These are phyloP conservation scores for Urophycis tenuis DNA, from an alignment of 2,797 vertebrate species.

Conservation along the genomic window DNA sequence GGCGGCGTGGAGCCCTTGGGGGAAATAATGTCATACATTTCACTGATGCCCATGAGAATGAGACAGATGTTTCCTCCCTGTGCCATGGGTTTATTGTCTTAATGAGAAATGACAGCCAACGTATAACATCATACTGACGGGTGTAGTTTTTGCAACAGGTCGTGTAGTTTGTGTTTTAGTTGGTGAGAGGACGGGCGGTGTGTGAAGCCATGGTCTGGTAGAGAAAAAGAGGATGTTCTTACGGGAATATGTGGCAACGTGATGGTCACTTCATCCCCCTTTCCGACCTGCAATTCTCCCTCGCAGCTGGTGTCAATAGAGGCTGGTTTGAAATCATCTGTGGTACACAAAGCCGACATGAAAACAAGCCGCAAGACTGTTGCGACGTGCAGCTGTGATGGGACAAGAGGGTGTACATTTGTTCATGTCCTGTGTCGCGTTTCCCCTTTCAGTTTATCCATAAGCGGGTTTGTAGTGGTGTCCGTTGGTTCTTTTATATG, in stretches of 20 bases:
- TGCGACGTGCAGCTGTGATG: background rate
- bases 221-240: conserved; percentile 31
- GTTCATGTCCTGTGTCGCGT: too few relatives aligned
- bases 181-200: background rate
- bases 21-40: background rate
- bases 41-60: background rate
- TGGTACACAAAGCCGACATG: conserved; percentile 10
- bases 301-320: conserved; percentile 96
- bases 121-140: background rate
- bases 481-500: too few relatives aligned
- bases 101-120: background rate
- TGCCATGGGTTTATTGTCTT: background rate
- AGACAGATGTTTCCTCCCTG: background rate
- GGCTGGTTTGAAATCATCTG: conserved; percentile 98
- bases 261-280: conserved; percentile 97
- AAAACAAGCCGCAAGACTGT: background rate
- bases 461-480: too few relatives aligned
- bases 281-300: conserved; percentile 96
- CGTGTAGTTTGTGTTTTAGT: background rate
- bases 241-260: conserved; percentile 96
- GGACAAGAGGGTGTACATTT: background rate
- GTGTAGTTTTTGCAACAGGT: background rate
- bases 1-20: conserved; percentile 91
- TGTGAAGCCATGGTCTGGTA: background rate
- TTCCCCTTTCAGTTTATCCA: too few relatives aligned